These are phyloP conservation scores for Pachycephala philippinensis DNA, from an alignment of 2,113 vertebrate genomes.

Conservation along the genomic window DNA sequence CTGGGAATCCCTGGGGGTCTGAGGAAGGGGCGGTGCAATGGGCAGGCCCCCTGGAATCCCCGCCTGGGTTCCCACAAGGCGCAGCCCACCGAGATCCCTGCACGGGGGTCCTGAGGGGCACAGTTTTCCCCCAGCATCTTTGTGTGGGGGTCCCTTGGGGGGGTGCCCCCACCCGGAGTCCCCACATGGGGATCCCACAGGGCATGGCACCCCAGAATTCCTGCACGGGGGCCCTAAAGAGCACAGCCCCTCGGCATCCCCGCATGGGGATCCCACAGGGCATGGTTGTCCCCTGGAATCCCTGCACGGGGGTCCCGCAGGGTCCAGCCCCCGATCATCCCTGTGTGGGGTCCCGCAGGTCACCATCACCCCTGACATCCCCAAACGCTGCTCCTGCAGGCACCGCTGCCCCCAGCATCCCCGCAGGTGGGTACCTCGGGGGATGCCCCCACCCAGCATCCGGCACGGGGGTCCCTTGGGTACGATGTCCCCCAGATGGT, in stretches of 20 bases:
- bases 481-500: fast-evolving
- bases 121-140: not conserved
- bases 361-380: not conserved
- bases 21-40: not conserved
- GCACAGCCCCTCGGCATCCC: not conserved
- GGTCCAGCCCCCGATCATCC: not conserved
- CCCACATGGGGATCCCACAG: not conserved
- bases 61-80: too few species aligned
- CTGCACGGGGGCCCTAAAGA: not conserved
- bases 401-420: not conserved
- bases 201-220: not conserved
- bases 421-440: not conserved
- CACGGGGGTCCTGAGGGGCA: not conserved
- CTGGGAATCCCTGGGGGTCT: not conserved
- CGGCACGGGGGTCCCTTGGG: fast-evolving
- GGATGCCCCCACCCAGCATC: not conserved
- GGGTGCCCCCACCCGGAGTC: not conserved
- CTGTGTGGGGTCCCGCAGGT: not conserved
- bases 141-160: fast-evolving
- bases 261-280: not conserved
- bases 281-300: not conserved
- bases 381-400: not conserved
- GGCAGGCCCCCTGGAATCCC: not conserved
- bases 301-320: fast-evolving
- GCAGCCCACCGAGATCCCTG: not conserved